Percentiles rank a stretch among this genome's conserved stretches.
phyloP scores from a whole-genome alignment of 2,113 vertebrate genomes.

The Percina caprodes region DNA sequence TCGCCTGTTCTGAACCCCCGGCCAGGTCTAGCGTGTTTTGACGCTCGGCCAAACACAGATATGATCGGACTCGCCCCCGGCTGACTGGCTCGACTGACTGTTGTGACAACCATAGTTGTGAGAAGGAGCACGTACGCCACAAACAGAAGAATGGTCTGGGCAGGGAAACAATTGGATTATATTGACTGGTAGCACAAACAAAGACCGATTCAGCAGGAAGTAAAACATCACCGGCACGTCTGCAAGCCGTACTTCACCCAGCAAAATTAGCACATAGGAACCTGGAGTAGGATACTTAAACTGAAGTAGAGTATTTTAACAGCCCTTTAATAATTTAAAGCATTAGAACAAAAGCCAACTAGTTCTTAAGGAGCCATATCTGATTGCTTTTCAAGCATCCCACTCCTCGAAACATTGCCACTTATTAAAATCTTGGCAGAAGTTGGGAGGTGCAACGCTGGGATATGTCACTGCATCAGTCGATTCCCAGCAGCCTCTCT shows the following conservation, averaged over 20 bases:
- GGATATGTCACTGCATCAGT: slow-evolving; percentile 49
- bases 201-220: slow-evolving; percentile 11
- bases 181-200: background rate
- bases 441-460: slow-evolving; percentile 28
- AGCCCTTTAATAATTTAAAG: slow-evolving; percentile 17
- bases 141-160: background rate
- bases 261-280: background rate
- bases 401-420: slow-evolving; percentile 26
- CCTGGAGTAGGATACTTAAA: background rate
- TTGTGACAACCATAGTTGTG: slow-evolving; percentile 4
- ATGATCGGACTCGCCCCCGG: slow-evolving; percentile 27
- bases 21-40: slow-evolving; percentile 42
- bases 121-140: slow-evolving; percentile 2
- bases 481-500: slow-evolving; percentile 45
- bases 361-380: slow-evolving; percentile 16
- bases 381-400: slow-evolving; percentile 28
- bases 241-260: background rate
- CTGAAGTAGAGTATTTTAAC: slow-evolving; percentile 9
- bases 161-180: slow-evolving; percentile 20
- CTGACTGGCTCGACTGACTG: slow-evolving; percentile 12
- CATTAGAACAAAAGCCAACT: slow-evolving; percentile 2
- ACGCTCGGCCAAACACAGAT: slow-evolving; percentile 35
- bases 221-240: background rate
- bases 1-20: slow-evolving; percentile 31
- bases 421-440: slow-evolving; percentile 58